Evolutionary conservation across 2,888 invertebrate species (phyloP), one percentile per base, ranked within the genome.

Genomic region (Pachydiplax longipennis): DNA sequence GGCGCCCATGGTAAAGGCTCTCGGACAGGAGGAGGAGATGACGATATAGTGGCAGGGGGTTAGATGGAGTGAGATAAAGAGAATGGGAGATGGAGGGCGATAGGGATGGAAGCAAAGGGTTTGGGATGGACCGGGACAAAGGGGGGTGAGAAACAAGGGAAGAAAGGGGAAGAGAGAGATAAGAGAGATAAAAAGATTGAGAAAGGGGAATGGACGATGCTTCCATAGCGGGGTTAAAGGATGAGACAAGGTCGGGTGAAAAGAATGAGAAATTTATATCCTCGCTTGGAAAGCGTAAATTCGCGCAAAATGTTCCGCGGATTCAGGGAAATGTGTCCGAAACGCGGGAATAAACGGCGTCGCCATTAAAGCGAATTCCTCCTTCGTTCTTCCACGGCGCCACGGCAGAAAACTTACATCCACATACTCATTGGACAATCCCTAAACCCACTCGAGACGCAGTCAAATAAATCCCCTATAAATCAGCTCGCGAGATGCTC

Each of bases 1-100:
- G 48, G 53, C 73, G 31, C 73, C 73, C 73, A 31, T 73, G 25
- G n/a, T 65, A n/a, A 44, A 65, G 65, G 61, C n/a, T 15, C 22
- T 61, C 25, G 65, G 31, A 73, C 73, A n/a, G 35, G 8, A 8
- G 83, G 53, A 22, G 25, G 48, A 25, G 82, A 44, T 83, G 48
- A 48, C 25, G 82, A 82, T 40, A 82, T 82, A 82, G 82, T 44
- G 82, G 82, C 82, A 58, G 53, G 58, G 35, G 83, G 58, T 25
- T 31, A 53, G 83, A 83, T 58, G 83, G 58, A 58, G 83, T 58
- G 58, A 58, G 87, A 65, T 87, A 87, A 65, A 35, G n/a, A 31
- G 83, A 37, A 81, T 53, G 35, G 83, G 61, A 61, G 61, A 65
- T 40, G 22, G 87, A 61, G 10, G 87, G 87, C 35, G 87, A 87